Conservation (phyloP, 2,113 vertebrate genomes). For the Chaenocephalus aceratus region DNA sequence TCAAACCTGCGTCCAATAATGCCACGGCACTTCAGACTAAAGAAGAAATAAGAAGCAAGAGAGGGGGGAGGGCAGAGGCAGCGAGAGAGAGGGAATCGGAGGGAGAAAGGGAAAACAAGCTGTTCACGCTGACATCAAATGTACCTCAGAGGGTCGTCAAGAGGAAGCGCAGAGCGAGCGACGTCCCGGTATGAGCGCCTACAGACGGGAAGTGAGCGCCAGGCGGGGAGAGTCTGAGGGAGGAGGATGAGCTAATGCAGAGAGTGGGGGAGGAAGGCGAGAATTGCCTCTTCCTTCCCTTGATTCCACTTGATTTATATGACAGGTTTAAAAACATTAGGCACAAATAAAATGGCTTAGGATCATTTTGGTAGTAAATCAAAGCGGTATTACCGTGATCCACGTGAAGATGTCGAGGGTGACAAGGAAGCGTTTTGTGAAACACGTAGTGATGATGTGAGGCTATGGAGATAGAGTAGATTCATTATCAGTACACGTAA, state of each 20-base stretch:
- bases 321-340: constrained; percentile 77
- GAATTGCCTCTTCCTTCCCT: constrained; percentile 65
- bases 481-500: constrained; percentile 43
- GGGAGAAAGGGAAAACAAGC: constrained; percentile 71
- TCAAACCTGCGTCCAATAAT: constrained; percentile 69
- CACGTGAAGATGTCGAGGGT: constrained; percentile 33
- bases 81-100: constrained; percentile 53
- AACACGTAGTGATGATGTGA: constrained; percentile 38
- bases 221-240: constrained; percentile 56
- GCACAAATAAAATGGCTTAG: constrained; percentile 69
- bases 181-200: constrained; percentile 58
- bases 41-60: constrained; percentile 51
- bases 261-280: constrained; percentile 45
- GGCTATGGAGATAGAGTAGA: constrained; percentile 36
- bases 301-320: constrained; percentile 76
- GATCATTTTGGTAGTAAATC: constrained; percentile 70
- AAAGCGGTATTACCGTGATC: constrained; percentile 60
- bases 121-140: constrained; percentile 77
- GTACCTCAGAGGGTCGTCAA: constrained; percentile 82
- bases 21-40: constrained; percentile 57
- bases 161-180: constrained; percentile 73
- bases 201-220: constrained; percentile 74
- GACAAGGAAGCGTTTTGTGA: constrained; percentile 39
- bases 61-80: constrained; percentile 31
- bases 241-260: constrained; percentile 75